Percentiles rank a stretch among this genome's conserved stretches.
phyloP scores from a whole-genome alignment of 2,113 vertebrate genomes.

The Heterotis niloticus region DNA sequence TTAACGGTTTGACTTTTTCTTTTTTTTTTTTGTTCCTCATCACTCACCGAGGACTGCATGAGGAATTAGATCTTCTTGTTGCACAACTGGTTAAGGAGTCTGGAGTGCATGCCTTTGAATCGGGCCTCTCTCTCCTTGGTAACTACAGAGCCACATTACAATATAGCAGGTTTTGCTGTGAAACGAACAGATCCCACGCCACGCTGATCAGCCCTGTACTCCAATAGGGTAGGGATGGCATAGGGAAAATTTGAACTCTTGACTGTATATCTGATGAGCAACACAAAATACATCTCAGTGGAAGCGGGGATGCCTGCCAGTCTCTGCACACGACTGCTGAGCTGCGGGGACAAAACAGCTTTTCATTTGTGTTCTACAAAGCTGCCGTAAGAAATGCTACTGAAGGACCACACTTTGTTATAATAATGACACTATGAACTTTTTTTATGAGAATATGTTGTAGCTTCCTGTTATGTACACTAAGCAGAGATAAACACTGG shows the following conservation, averaged over 20 bases:
- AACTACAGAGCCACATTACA: background rate
- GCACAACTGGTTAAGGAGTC: background rate
- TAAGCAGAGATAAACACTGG: conserved; percentile 72
- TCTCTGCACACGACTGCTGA: conserved; percentile 20
- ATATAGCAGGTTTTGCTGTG: background rate
- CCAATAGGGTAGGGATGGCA: background rate
- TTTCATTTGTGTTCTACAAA: conserved; percentile 40
- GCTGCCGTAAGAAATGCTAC: conserved; percentile 55
- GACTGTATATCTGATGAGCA: background rate
- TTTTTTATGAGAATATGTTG: conserved; percentile 45
- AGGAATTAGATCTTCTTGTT: background rate
- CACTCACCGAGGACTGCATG: background rate
- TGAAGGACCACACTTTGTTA: conserved; percentile 49
- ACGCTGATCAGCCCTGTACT: background rate
- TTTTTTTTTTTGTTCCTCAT: background rate
- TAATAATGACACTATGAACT: conserved; percentile 33
- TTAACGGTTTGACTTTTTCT: conserved; percentile 1
- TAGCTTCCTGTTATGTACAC: conserved; percentile 59
- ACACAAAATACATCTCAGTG: background rate
- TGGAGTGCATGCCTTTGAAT: background rate
- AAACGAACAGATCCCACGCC: background rate
- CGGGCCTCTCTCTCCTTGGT: background rate
- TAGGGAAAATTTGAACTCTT: conserved; percentile 1
- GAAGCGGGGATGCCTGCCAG: background rate
- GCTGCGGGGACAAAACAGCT: conserved; percentile 20